phyloP scores from a whole-genome alignment of 2,113 vertebrate genomes.

The Mixornis gularis region DNA sequence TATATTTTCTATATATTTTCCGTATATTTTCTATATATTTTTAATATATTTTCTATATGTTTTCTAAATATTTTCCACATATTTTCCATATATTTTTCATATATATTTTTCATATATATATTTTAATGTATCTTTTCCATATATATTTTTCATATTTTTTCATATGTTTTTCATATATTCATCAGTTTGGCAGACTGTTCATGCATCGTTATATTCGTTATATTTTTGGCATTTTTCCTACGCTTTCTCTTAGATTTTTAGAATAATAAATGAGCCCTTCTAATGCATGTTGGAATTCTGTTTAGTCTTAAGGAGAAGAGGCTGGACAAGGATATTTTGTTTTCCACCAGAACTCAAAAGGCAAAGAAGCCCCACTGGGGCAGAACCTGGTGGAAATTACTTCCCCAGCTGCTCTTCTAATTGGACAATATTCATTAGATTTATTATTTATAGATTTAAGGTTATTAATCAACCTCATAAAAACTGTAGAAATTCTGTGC shows the following conservation, averaged over 20 bases:
- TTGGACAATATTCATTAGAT: background rate
- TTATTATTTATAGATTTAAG: background rate
- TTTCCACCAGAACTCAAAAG: background rate
- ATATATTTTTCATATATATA: too few relatives aligned
- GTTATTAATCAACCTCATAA: background rate
- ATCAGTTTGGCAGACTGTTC: background rate
- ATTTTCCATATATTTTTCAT: too few relatives aligned
- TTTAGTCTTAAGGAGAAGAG: background rate
- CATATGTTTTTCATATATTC: background rate
- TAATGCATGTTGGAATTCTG: background rate
- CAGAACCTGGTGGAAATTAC: background rate
- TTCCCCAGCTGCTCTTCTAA: background rate
- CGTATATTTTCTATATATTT: too few relatives aligned
- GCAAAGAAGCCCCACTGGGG: background rate
- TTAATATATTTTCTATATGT: too few relatives aligned
- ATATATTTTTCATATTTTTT: background rate
- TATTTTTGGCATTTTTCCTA: background rate
- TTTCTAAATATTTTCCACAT: too few relatives aligned
- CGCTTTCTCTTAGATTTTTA: background rate
- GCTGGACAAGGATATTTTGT: background rate
- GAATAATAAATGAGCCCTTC: background rate
- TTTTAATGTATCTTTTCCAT: too few relatives aligned
- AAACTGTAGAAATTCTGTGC: background rate
- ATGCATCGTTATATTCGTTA: fast-evolving
- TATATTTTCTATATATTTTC: too few relatives aligned